Evolutionary conservation across 1,140 invertebrate species (phyloP).

Genomic region (Antheraea mylitta): DNA sequence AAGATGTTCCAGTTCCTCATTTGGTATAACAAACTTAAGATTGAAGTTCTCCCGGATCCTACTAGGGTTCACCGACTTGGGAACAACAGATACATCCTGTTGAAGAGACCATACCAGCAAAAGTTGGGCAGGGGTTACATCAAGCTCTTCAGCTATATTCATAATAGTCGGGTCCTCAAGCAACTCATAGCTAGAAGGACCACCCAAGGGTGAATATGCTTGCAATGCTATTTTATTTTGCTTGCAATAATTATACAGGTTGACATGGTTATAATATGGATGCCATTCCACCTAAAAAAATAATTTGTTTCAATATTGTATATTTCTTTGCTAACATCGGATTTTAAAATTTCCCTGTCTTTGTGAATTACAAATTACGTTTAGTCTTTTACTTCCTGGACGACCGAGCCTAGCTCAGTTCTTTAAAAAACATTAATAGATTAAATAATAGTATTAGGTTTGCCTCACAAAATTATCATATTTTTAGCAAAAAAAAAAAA

Average conservation of each 20-base stretch:
- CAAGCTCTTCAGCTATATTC: background rate
- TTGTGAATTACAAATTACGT: too few species aligned
- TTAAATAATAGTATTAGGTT: too few species aligned
- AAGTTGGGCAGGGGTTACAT: background rate
- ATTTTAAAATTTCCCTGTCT: too few species aligned
- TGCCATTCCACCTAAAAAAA: conserved; percentile 87
- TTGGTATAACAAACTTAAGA: background rate
- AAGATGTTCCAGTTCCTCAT: background rate
- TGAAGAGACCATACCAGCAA: conserved; percentile 1
- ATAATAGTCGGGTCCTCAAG: background rate
- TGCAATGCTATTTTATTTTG: conserved; percentile 85
- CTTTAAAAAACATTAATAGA: too few species aligned
- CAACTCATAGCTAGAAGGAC: conserved; percentile 35
- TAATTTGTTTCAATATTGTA: background rate
- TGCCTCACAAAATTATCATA: too few species aligned
- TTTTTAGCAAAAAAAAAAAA: too few species aligned
- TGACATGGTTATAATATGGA: conserved; percentile 84
- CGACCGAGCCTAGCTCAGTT: too few species aligned
- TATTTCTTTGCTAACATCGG: background rate
- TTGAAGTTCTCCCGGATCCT: background rate
- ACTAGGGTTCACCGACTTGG: background rate
- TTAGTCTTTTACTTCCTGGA: too few species aligned
- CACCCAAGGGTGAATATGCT: conserved; percentile 90
- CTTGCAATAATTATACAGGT: conserved; percentile 84
- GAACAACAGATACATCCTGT: background rate